Evolutionary conservation across 2,113 vertebrate genomes (phyloP), one percentile per base, ranked within the genome.

Genomic region (Trematocara marginatum): DNA sequence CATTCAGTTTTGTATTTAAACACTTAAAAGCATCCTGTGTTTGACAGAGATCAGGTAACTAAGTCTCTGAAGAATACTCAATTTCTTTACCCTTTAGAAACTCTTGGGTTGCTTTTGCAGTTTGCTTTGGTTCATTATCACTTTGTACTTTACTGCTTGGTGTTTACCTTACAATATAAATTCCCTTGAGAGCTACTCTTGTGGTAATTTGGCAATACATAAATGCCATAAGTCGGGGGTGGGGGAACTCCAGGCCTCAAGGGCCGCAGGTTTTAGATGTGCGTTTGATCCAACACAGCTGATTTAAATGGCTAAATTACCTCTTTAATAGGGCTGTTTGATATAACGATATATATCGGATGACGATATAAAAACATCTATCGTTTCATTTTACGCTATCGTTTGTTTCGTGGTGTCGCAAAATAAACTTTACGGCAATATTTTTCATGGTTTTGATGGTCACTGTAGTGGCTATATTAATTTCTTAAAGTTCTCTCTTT

Each of bases 271-370:
- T 34, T 35, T 61, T 61, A 61, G 9, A 18, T 61, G 16, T 3
- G 9, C 3, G 31, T 35, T 64, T 35, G 59, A 64, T 38, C 59
- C 59, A 38, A 38, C 59, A 38, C 59, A n/a, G 59, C 34, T 38
- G 59, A 64, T 64, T 64, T 38, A 64, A 64, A 64, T 38, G 16
- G 34, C 16, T 64, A 38, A 64, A 64, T n/a, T 11, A 38, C 34
- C 59, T 38, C 59, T 16, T 12, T 35, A 64, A 12, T 31, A 31
- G 29, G 29, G 29, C 29, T 31, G 29, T 31, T 31, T 5, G 29
- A 31, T 31, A 31, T 31, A 31, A 31, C 5, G 29, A 31, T 31
- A 31, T 31, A 31, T 31, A 31, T 31, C 5, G 29, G 29, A 31
- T 31, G 2, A 31, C 29, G 29, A 31, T 31, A 31, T 31, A 31